Base-by-base conservation (phyloP, 2,888 invertebrate species). In the Tetropium fuscum region DNA sequence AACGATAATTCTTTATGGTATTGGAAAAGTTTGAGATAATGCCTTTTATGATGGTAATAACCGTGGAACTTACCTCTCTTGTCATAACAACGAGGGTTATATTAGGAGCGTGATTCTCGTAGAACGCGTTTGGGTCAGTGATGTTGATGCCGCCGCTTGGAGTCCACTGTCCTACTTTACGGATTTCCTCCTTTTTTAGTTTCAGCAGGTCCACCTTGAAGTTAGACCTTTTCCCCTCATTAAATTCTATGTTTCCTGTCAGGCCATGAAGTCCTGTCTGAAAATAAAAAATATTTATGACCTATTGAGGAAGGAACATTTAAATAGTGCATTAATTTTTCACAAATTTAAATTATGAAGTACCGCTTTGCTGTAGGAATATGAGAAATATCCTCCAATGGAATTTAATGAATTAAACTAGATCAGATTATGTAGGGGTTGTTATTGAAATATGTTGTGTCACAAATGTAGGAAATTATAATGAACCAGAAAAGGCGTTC, bases 81-180 rank as follows among this genome's bases (percentile, higher is more conserved):
- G 95, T 95, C 82, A 95, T 94, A n/a, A 95, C 94, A 48, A 94
- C 88, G 3, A 95, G 85, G 0, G 95, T 95, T 15, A 95, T 93
- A 81, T 95, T 95, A 0, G 92, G 91, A 0, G 89, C 87, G 27
- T 90, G 90, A 41, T 90, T 90, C 69, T 94, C 90, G 78, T 90
- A 93, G 79, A 95, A 96, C 1, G 94, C 94, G 0, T 90, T 90
- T 0, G 91, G 89, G 79, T 95, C 94, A 0, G 94, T 93, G 64
- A 95, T 87, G 74, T 90, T 90, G 57, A 96, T 87, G 1, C 94
- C 93, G 3, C 84, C 86, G 0, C 83, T 83, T 0, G 91, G 90
- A 8, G 87, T 89, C 95, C 95, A 95, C 68, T 89, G 88, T 0
- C 95, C 95, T 1, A 95, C 91, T 76, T 93, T 91, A 49, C 89